Evolutionary conservation across 2,888 invertebrate genomes (phyloP), one percentile per base, ranked within the genome.

Genomic region (Danaus chrysippus): DNA sequence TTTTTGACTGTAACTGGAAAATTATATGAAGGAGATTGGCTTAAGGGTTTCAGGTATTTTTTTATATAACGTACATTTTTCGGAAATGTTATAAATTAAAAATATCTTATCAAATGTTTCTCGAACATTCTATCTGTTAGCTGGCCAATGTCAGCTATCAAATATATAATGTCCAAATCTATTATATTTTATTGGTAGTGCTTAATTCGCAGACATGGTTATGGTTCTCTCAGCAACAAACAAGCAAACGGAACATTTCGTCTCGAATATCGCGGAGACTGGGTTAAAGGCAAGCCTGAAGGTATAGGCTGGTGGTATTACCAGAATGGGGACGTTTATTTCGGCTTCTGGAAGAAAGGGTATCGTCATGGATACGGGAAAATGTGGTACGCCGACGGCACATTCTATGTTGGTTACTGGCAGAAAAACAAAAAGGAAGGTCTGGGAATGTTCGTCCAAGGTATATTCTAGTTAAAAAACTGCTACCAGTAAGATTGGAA

Each of bases 11-110:
- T 81, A 43, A 77, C 73, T 46, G 86, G 89, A 43, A 86, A 90
- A 76, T 73, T 93, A n/a, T 94, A 94, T 69, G 93, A 94, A 84
- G 94, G 94, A 0, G 92, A 93, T 70, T 93, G 93, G 92, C 73
- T 77, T 55, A 77, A 88, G 59, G 91, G 91, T 54, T 89, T 82
- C 69, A 88, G 92, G 91, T 89, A 72, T 67, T 69, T 59, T 3
- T 34, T 34, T 34, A 34, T 8, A 34, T 5, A 34, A 34, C 2
- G 0, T 34, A 34, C 23, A 34, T 34, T 23, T 34, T 34, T 6
- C 8, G 6, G 23, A 34, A 34, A 34, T 34, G 6, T 34, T 3
- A 23, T 34, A 34, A 5, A 34, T 34, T 34, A 6, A 34, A 3
- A 34, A 34, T 34, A 34, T 34, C 23, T 34, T 5, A 5, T 34